Base-by-base conservation (phyloP, 1,140 invertebrate species). In the Cotesia typhae region DNA sequence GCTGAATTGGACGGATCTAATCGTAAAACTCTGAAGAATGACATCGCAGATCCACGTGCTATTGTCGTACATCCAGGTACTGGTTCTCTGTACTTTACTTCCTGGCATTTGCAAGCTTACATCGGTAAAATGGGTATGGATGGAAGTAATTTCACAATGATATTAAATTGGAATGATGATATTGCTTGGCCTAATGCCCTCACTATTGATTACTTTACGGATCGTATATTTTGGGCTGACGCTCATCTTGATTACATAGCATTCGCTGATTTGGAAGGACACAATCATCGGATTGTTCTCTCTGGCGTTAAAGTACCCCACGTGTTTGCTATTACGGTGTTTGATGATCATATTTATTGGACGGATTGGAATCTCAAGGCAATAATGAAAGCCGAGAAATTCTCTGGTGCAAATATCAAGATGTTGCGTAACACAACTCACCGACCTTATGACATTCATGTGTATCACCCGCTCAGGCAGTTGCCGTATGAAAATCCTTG, bases 121-220 rank as follows among this genome's bases (percentile, higher is more conserved):
- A 99, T 99, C 75, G 98, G 94, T n/a, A 94, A 97, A 84, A 92
- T 99, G 84, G 96, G 96, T 63, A 95, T 99, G 95, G 97, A 99
- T 81, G 98, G 98, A 0, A 92, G 92, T 1, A 97, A 98, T 78
- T 94, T 97, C 75, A 94, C 93, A 0, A 89, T 92, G 66, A 94
- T 98, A 74, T 88, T 99, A 4, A 97, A 93, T 9, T 96, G 94
- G 91, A 94, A 97, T 79, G 90, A 98, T 70, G 96, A 97, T 78
- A 93, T 99, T 14, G 97, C 97, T 12, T 99, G 97, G 97, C 98
- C 98, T 0, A 99, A 99, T 85, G 98, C 97, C 3, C 82, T 99
- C 0, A 96, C 98, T 0, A 94, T 99, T 64, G 98, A 99, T 80
- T 98, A 97, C 81, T 97, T 98, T 80, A 96, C 96, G 3, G 93